These are phyloP conservation scores for Gasterosteus nipponicus DNA, from an alignment of 2,113 vertebrate species.

Conservation along the genomic window DNA sequence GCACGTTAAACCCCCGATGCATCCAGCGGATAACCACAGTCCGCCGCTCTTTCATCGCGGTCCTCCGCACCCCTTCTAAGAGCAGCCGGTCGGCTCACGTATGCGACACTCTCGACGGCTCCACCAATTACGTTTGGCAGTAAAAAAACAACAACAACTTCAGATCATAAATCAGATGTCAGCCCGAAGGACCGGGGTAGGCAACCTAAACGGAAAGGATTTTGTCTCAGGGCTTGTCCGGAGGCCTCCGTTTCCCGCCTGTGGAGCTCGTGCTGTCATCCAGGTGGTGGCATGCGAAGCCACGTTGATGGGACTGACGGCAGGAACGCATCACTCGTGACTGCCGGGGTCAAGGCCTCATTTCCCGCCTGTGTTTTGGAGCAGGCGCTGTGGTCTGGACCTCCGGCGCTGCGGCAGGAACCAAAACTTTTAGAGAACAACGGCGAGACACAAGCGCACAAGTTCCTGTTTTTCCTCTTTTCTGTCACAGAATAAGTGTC, in stretches of 20 bases:
- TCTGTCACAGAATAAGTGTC: slow-evolving; percentile 57
- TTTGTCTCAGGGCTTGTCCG: slow-evolving; percentile 60
- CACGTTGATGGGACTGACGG: slow-evolving; percentile 43
- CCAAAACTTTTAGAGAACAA: slow-evolving; percentile 1
- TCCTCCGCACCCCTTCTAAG: slow-evolving; percentile 20
- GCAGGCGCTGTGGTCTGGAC: slow-evolving; percentile 17
- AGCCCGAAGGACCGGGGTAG: slow-evolving; percentile 43
- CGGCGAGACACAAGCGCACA: slow-evolving; percentile 2
- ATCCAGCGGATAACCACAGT: slow-evolving; percentile 30
- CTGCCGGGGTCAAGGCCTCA: slow-evolving; percentile 7
- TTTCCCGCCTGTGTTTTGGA: slow-evolving; percentile 3
- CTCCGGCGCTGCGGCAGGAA: slow-evolving; percentile 14
- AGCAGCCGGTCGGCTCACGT: slow-evolving; percentile 60
- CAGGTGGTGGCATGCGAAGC: slow-evolving; percentile 35
- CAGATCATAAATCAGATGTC: slow-evolving; percentile 67
- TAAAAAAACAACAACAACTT: slow-evolving; percentile 55
- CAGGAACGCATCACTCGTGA: slow-evolving; percentile 21
- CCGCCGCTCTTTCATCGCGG: slow-evolving; percentile 43
- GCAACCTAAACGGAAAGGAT: slow-evolving; percentile 50
- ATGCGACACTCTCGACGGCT: slow-evolving; percentile 49
- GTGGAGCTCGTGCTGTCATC: slow-evolving; percentile 45
- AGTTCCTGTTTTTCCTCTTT: slow-evolving; percentile 18
- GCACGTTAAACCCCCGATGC: slow-evolving; percentile 41
- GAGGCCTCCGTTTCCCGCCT: slow-evolving; percentile 57
- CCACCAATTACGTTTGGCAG: slow-evolving; percentile 71